phyloP scores from a whole-genome alignment of 2,113 vertebrate genomes.

The Xyliphius kryptos region DNA sequence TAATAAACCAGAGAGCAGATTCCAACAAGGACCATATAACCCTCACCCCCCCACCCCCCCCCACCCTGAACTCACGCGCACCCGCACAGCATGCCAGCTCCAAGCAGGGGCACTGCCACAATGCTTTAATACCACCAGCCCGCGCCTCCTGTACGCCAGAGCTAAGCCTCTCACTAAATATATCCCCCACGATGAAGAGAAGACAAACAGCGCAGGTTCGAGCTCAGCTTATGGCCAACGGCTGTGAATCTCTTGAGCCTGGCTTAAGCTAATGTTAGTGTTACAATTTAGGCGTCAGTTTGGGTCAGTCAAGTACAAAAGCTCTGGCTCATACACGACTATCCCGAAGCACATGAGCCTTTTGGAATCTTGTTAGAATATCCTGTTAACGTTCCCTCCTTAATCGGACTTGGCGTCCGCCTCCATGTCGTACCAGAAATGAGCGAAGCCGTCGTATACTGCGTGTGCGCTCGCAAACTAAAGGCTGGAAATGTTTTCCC shows the following conservation, averaged over 20 bases:
- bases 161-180: conserved; percentile 77
- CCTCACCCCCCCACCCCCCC: conserved; percentile 55
- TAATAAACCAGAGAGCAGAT: conserved; percentile 78
- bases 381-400: no score
- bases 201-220: conserved; percentile 70
- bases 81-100: conserved; percentile 64
- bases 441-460: no score
- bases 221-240: conserved; percentile 61
- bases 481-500: no score
- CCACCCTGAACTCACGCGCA: conserved; percentile 39
- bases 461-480: no score
- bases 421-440: no score
- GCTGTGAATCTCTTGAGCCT: conserved; percentile 51
- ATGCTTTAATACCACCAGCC: conserved; percentile 54
- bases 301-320: no score
- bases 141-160: conserved; percentile 48
- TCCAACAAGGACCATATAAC: conserved; percentile 51
- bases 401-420: no score
- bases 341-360: no score
- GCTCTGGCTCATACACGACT: no score
- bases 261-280: conserved; percentile 58
- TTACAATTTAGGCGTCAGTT: conserved; percentile 52
- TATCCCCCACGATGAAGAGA: conserved; percentile 63
- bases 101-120: conserved; percentile 54
- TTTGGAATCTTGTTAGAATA: no score